Conservation (phyloP, 2,113 vertebrate species). For the Oceanodroma tethys region DNA sequence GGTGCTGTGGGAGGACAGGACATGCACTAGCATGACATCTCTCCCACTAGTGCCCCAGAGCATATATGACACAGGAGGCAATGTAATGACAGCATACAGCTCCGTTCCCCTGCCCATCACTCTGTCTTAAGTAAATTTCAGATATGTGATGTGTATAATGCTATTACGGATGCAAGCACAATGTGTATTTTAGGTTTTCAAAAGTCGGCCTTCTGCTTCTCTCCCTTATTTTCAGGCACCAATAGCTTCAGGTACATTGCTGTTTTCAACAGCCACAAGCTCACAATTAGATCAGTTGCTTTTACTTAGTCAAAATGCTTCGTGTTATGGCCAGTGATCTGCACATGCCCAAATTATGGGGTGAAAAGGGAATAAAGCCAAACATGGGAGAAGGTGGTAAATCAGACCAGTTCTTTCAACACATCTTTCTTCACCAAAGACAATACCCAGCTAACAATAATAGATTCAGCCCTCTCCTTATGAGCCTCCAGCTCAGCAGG, state of each 20-base stretch:
- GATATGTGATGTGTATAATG: neutral
- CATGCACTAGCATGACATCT: neutral
- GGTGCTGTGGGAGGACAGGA: neutral
- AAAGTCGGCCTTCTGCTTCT: neutral
- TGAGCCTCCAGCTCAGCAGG: neutral
- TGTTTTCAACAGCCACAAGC: neutral
- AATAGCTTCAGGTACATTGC: neutral
- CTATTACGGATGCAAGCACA: neutral
- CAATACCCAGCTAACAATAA: neutral
- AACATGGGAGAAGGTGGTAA: neutral
- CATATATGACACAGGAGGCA: rapidly evolving
- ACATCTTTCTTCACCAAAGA: neutral
- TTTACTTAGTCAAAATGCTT: neutral
- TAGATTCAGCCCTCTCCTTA: neutral
- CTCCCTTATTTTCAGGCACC: neutral
- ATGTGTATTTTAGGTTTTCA: neutral
- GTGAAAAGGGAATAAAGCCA: neutral
- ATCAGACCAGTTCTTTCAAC: neutral
- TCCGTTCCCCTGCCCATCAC: neutral
- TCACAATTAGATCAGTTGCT: neutral
- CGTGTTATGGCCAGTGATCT: neutral
- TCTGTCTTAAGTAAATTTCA: neutral
- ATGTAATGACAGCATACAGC: neutral
- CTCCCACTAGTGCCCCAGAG: neutral
- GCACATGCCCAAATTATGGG: neutral